Evolutionary conservation across 1,140 invertebrate genomes (phyloP).

Genomic region (Chlorops oryzae): DNA sequence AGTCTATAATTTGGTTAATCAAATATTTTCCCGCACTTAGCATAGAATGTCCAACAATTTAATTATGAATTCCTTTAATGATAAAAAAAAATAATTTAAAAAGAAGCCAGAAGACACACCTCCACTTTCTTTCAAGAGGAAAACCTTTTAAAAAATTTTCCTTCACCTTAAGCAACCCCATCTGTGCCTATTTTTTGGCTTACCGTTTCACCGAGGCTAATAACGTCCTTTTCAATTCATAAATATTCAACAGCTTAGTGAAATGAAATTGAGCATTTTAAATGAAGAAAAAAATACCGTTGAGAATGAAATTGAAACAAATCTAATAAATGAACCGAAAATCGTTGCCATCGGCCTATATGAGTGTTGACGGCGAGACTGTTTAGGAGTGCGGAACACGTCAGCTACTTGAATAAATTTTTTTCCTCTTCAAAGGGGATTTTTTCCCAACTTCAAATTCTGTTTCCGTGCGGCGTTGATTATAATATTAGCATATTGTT

Average conservation of each 20-base stretch:
- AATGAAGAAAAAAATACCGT: too few species aligned
- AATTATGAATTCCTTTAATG: slow-evolving; percentile 14
- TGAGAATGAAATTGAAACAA: slow-evolving; percentile 40
- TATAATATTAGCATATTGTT: slow-evolving; percentile 45
- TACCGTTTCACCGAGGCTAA: too few species aligned
- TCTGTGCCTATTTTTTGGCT: too few species aligned
- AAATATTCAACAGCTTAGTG: slow-evolving; percentile 16
- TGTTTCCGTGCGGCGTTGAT: slow-evolving; percentile 19
- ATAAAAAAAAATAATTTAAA: slow-evolving; percentile 6
- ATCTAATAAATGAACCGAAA: slow-evolving; percentile 47
- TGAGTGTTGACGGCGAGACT: slow-evolving; percentile 12
- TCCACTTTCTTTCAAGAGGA: too few species aligned
- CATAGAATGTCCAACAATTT: slow-evolving; percentile 8
- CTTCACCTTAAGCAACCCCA: background rate
- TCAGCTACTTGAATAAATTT: background rate
- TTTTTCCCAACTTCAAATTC: background rate
- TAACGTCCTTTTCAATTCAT: slow-evolving; percentile 2
- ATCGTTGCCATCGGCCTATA: slow-evolving; percentile 10
- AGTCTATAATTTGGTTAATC: too few species aligned
- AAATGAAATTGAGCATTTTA: too few species aligned
- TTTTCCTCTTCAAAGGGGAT: background rate
- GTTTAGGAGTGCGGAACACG: slow-evolving; percentile 13
- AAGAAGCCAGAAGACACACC: too few species aligned
- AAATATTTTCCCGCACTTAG: too few species aligned
- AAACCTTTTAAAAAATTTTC: slow-evolving; percentile 1